phyloP scores from a whole-genome alignment of 2,113 vertebrate genomes.

The Chiloscyllium plagiosum region DNA sequence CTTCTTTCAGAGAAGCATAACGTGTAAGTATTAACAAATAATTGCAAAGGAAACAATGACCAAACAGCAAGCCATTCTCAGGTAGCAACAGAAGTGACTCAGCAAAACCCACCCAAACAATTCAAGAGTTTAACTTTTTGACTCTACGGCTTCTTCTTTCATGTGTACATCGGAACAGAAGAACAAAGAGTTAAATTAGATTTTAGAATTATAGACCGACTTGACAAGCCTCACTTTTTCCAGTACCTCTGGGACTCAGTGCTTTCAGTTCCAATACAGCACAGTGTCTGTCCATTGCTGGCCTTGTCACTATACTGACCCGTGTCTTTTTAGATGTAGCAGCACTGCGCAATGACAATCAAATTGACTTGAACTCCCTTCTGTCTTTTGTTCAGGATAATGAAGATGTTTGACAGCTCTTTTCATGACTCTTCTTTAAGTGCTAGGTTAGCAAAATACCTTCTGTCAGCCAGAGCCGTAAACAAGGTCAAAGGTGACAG shows the following conservation, averaged over 20 bases:
- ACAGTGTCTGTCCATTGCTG: slow-evolving; percentile 33
- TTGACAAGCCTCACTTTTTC: slow-evolving; percentile 30
- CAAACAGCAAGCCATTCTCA: not conserved
- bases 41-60: not conserved
- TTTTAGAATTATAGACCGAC: slow-evolving; percentile 31
- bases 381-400: slow-evolving; percentile 35
- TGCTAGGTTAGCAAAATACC: slow-evolving; percentile 31
- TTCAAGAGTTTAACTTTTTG: not conserved
- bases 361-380: slow-evolving; percentile 38
- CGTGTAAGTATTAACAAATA: not conserved
- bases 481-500: slow-evolving; percentile 36
- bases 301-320: slow-evolving; percentile 36
- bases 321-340: slow-evolving; percentile 34
- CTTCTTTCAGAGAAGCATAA: not conserved
- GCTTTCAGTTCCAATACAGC: slow-evolving; percentile 37
- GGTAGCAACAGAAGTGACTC: not conserved
- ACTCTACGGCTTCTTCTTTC: not conserved
- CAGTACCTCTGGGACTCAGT: slow-evolving; percentile 29
- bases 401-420: slow-evolving; percentile 38
- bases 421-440: slow-evolving; percentile 37
- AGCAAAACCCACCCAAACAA: not conserved
- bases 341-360: slow-evolving; percentile 34
- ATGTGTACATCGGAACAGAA: not conserved
- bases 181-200: slow-evolving; percentile 35
- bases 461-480: slow-evolving; percentile 38